Evolutionary conservation across 2,888 invertebrate species (phyloP).

Genomic region (Agrochola litura): DNA sequence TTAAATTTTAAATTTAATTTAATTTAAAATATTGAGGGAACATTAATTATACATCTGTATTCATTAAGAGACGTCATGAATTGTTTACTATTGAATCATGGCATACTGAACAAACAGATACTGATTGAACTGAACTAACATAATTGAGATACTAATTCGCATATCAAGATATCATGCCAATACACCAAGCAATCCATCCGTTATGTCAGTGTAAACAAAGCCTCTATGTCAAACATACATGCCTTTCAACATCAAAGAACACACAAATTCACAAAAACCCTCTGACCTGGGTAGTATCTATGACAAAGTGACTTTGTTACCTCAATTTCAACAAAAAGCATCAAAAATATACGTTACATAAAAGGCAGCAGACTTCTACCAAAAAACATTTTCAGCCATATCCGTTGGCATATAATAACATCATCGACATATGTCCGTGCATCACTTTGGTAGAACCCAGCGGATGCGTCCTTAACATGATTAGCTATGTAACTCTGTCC

Average conservation of each 20-base stretch:
- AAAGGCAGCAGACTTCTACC: constrained; percentile 19
- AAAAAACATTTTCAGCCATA: constrained; percentile 4
- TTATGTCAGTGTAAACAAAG: constrained; percentile 1
- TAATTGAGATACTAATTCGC: constrained; percentile 1
- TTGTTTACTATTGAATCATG: neutral
- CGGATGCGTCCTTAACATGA: constrained; percentile 74
- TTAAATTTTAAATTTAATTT: neutral
- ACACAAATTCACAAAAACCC: constrained; percentile 19
- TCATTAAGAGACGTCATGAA: neutral
- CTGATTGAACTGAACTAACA: constrained; percentile 11
- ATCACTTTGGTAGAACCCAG: constrained; percentile 55
- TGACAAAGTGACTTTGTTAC: constrained; percentile 53
- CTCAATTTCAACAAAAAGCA: constrained; percentile 14
- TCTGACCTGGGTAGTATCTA: constrained; percentile 20
- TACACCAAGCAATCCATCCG: neutral
- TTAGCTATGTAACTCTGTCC: constrained; percentile 74
- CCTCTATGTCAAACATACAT: neutral
- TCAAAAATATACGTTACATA: constrained; percentile 35
- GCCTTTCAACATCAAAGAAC: constrained; percentile 10
- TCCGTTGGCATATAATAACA: constrained; percentile 1
- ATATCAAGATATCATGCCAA: neutral
- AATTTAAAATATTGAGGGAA: neutral
- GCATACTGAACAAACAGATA: constrained; percentile 1
- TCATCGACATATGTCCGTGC: constrained; percentile 53
- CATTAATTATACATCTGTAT: neutral